Percentiles rank a stretch among this genome's conserved stretches.
Evolutionary conservation across 2,113 vertebrate species (phyloP).

Genomic region (Copsychus sechellarum): DNA sequence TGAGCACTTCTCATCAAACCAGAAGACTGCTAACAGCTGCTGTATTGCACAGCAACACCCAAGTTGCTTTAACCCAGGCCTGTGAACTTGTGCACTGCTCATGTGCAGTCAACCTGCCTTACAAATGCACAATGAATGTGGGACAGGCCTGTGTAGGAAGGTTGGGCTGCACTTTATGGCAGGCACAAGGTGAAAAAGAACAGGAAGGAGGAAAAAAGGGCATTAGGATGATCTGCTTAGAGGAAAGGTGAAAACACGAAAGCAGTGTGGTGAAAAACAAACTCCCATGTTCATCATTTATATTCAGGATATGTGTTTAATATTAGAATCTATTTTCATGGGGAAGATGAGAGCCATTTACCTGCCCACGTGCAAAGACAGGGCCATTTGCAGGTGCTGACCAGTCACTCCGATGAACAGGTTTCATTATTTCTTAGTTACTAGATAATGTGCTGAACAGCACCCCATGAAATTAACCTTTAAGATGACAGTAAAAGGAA

Average conservation of each 20-base stretch:
- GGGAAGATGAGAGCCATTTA: not conserved
- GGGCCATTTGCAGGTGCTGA: not conserved
- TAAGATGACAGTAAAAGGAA: constrained; percentile 39
- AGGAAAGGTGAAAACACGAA: not conserved
- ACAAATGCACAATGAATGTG: not conserved
- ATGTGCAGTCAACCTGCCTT: not conserved
- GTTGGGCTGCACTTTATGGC: not conserved
- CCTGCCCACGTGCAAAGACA: not conserved
- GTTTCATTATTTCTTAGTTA: not conserved
- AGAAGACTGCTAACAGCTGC: not conserved
- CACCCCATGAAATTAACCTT: constrained; percentile 43
- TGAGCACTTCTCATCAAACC: not conserved
- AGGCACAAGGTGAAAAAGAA: not conserved
- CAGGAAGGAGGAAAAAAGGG: not conserved
- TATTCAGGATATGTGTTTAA: not conserved
- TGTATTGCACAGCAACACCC: not conserved
- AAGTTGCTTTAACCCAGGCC: not conserved
- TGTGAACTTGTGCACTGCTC: not conserved
- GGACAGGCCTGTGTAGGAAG: too few relatives aligned
- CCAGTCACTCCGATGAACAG: not conserved
- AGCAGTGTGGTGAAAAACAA: not conserved
- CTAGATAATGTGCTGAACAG: not conserved
- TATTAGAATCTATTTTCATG: not conserved
- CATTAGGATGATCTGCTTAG: not conserved
- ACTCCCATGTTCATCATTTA: not conserved